Evolutionary conservation across 2,888 invertebrate species (phyloP), one percentile per base, ranked within the genome.

Genomic region (Crepidodera aurea): DNA sequence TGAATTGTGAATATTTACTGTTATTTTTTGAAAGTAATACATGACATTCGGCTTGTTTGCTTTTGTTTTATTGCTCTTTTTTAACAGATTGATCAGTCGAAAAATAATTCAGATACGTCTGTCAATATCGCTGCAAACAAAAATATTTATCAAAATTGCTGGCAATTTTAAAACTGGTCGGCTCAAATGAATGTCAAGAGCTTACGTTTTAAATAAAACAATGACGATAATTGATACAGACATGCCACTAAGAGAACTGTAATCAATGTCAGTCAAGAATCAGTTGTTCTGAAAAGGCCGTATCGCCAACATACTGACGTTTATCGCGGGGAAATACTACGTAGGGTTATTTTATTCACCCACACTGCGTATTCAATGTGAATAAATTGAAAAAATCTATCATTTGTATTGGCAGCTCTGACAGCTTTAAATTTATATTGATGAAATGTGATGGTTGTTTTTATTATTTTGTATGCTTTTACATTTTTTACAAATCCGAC

Each of bases 211-310:
- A 57, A 57, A 57, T 57, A 50, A 44, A 25, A 40, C 40, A 54
- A 48, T 62, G 65, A 69, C 67, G 67, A 69, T 71, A 70, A 72
- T 70, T 66, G 67, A 64, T 63, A 61, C 62, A 59, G 71, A 71
- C 72, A 61, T 66, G 57, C 58, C 69, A 69, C 65, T 56, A 62
- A 56, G 60, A 67, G 68, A 58, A 65, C 72, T 72, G 69, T 71
- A 73, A 75, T 75, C 71, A 75, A 57, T 68, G 75, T 75, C 75
- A 75, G 73, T 75, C 75, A 75, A 68, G 68, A 68, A 64, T 68
- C 66, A 60, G 65, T 60, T 68, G 56, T 57, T 57, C 56, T 57
- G 56, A 57, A 57, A 57, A 48, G 56, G 39, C 54, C 54, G 63
- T 62, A 69, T 69, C 48, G 64, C 64, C 68, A 60, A 65, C 64